These are phyloP conservation scores for Ptychadena robeensis DNA, from an alignment of 2,797 vertebrate species.

Conservation along the genomic window DNA sequence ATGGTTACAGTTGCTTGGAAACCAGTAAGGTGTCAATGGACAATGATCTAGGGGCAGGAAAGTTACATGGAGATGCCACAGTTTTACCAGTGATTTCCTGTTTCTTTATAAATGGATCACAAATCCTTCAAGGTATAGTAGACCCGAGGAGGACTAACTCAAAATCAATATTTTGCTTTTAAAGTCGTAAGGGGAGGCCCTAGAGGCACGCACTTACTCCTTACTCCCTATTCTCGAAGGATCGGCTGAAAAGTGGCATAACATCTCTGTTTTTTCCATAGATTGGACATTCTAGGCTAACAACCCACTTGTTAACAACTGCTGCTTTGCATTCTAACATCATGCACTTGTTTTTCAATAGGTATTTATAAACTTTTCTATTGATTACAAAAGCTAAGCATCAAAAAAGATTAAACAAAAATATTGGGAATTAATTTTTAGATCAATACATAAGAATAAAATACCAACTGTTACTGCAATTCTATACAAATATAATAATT, in stretches of 20 bases:
- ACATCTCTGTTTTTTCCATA: constrained; percentile 65
- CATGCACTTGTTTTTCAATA: not conserved
- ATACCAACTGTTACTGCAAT: too few species aligned
- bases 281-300: constrained; percentile 71
- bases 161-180: constrained; percentile 94
- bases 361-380: constrained; percentile 12
- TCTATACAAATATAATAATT: too few species aligned
- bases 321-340: constrained; percentile 56
- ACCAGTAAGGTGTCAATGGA: constrained; percentile 82
- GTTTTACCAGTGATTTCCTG: constrained; percentile 76
- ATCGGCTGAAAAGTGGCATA: constrained; percentile 77
- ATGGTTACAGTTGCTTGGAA: constrained; percentile 78
- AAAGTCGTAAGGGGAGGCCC: constrained; percentile 83
- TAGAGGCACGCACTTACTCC: constrained; percentile 81
- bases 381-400: not conserved
- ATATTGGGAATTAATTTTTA: not conserved
- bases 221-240: constrained; percentile 79
- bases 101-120: constrained; percentile 76
- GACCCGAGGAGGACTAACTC: constrained; percentile 84
- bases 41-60: constrained; percentile 77
- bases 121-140: constrained; percentile 81
- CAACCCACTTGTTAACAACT: constrained; percentile 78
- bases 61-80: constrained; percentile 76
- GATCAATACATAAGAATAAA: not conserved
- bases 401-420: not conserved